These are phyloP conservation scores for Ursus arctos DNA, from an alignment of 2,113 vertebrate species.

Conservation along the genomic window DNA sequence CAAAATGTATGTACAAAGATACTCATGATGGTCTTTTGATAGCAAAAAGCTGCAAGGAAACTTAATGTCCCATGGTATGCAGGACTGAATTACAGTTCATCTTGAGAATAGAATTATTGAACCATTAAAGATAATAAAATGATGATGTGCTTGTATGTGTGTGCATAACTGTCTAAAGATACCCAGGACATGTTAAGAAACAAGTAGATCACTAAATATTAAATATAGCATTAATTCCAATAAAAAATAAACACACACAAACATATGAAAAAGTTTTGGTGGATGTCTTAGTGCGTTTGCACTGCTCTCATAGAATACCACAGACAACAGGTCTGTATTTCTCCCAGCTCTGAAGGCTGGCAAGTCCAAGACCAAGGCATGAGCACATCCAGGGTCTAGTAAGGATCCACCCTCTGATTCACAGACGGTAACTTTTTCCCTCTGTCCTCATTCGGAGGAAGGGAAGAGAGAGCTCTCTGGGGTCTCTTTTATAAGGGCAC, in stretches of 20 bases:
- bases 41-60: not conserved
- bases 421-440: not conserved
- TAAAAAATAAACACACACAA: not conserved
- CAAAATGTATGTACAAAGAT: not conserved
- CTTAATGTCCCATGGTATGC: not conserved
- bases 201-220: not conserved
- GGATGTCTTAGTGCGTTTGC: not conserved
- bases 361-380: not conserved
- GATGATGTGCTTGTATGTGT: not conserved
- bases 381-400: not conserved
- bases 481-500: not conserved
- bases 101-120: not conserved
- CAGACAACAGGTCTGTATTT: not conserved
- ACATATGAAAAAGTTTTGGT: not conserved
- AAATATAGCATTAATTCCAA: not conserved
- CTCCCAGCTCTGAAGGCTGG: not conserved
- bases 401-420: not conserved
- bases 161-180: not conserved
- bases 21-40: not conserved
- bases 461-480: not conserved
- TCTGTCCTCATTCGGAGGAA: not conserved
- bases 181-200: not conserved
- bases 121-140: slow-evolving; percentile 12
- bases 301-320: not conserved
- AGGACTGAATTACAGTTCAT: not conserved